A percentile compares a stretch with the other conserved stretches of the same genome.
Conservation (phyloP, 2,113 vertebrate species). For the Aythya baeri region DNA sequence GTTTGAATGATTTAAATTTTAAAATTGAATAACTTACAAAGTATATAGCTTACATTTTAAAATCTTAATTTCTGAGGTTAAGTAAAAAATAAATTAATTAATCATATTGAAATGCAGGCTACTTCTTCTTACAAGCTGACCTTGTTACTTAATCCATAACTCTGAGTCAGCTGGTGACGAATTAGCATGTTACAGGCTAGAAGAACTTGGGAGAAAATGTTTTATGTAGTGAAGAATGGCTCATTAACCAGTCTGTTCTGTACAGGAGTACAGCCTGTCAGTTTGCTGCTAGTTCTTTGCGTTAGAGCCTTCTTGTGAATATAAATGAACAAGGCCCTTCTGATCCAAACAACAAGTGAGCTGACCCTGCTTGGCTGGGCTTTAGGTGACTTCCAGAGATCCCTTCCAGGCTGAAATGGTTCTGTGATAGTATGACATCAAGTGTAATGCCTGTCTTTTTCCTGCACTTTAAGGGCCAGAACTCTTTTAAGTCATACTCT, state of each 20-base stretch:
- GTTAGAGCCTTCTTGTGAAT: background rate
- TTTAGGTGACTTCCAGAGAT: background rate
- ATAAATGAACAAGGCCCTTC: background rate
- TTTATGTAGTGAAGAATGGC: background rate
- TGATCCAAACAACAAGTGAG: background rate
- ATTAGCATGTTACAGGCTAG: background rate
- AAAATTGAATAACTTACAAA: background rate
- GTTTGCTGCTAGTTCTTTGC: background rate
- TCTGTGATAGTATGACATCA: background rate
- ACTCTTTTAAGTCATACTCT: background rate
- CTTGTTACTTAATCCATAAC: background rate
- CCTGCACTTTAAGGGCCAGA: background rate
- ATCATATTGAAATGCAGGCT: background rate
- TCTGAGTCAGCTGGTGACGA: background rate
- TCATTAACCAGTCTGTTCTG: background rate
- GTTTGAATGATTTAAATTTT: background rate
- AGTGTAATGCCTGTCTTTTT: background rate
- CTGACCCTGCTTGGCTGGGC: background rate
- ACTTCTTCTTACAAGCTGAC: background rate
- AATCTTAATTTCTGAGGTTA: background rate
- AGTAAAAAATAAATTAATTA: background rate
- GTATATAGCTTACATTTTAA: background rate
- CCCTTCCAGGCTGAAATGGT: background rate
- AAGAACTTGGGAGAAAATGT: background rate
- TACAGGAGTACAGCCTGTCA: background rate